Base-by-base conservation (phyloP, 2,888 invertebrate genomes). In the Dione juno region DNA sequence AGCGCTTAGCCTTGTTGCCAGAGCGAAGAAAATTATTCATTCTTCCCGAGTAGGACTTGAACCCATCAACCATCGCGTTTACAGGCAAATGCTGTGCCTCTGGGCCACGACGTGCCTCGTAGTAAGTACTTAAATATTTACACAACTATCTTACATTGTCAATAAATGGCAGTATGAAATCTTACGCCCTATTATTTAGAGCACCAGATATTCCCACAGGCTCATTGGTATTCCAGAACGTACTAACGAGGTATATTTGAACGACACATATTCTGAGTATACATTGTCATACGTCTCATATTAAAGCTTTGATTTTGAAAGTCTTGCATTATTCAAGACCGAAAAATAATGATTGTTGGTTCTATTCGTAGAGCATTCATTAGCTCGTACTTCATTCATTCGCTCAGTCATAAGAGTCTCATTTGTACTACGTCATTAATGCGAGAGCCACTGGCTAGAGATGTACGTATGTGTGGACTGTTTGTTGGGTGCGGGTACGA, bases 151-250 rank as follows among this genome's bases (percentile, higher is more conserved):
- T 50, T 28, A 53, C n/a, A 14, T 35, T 3, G 10, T 37, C n/a
- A 37, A 35, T 57, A 37, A 57, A 16, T 57, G 1, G 16, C 16
- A 16, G 16, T 40, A 40, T 40, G 28, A 57, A 57, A 57, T 40
- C 9, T 37, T 40, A 57, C 37, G 43, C 21, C 14, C 43, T 45
- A 43, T 61, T 61, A 28, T 43, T 61, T 43, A 43, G 43, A 43
- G 66, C 37, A 58, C 16, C 37, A 19, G 16, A 40, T 57, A 40
- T 57, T 57, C 45, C 5, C 45, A 11, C 45, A 48, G 48, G 45
- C 37, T 48, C 67, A 67, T 70, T 66, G 52, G 52, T 50, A 70
- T 67, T 66, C 59, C 53, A 41, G 53, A 61, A 67, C 61, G 63
- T 54, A 48, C 41, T 67, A 67, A 67, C 63, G 48, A 58, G 52